phyloP scores from a whole-genome alignment of 2,888 invertebrate genomes.

The Polyommatus icarus region DNA sequence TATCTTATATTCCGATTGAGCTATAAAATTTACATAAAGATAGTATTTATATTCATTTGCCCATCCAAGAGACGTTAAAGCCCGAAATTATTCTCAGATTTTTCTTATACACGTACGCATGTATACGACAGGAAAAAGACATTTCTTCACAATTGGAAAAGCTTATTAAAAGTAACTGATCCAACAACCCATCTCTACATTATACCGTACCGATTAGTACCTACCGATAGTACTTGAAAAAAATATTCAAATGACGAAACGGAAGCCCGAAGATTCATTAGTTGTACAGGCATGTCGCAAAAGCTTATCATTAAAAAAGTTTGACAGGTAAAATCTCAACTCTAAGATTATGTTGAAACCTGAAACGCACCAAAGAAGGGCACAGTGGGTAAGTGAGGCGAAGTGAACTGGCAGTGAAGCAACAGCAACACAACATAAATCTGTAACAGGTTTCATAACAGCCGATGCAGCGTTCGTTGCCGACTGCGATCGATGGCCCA shows the following conservation, averaged over 20 bases:
- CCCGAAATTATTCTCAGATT: background rate
- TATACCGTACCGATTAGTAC: no score
- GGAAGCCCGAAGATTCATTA: no score
- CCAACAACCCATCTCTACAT: no score
- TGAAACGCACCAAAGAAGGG: slow-evolving; percentile 9
- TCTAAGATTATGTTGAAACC: background rate
- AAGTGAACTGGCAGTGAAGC: background rate
- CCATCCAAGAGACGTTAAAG: background rate
- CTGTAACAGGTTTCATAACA: slow-evolving; percentile 22
- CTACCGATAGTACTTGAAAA: no score
- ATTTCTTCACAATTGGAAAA: background rate
- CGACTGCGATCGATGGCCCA: slow-evolving; percentile 4
- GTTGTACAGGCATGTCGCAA: background rate
- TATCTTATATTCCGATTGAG: slow-evolving; percentile 2
- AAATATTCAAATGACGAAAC: no score
- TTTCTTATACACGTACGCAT: background rate
- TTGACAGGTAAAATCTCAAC: background rate
- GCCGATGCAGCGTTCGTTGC: slow-evolving; percentile 15
- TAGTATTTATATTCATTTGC: slow-evolving; percentile 5
- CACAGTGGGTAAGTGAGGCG: background rate
- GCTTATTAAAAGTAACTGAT: no score
- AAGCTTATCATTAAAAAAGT: background rate
- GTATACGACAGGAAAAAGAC: background rate
- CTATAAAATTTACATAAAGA: slow-evolving; percentile 5
- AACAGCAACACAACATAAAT: slow-evolving; percentile 15